Evolutionary conservation across 2,113 vertebrate species (phyloP).

Genomic region (Syngnathoides biaculeatus): DNA sequence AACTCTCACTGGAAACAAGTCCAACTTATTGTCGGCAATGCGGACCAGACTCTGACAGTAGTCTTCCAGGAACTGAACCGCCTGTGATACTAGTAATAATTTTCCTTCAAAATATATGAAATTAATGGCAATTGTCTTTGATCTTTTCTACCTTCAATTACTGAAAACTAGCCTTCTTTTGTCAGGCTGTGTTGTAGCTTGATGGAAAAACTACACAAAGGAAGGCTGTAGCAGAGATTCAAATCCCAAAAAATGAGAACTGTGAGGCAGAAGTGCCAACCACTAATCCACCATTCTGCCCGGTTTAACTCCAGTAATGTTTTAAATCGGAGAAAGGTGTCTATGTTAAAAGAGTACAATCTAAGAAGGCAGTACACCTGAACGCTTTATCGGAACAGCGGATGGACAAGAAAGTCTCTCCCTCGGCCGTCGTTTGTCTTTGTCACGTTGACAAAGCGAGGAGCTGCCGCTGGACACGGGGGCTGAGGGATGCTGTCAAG

Average conservation of each 20-base stretch:
- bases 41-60: too few species aligned
- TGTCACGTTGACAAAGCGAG: slow-evolving; percentile 4
- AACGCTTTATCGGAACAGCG: slow-evolving; percentile 1
- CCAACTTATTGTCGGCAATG: too few species aligned
- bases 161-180: too few species aligned
- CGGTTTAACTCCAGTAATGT: background rate
- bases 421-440: slow-evolving; percentile 6
- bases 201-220: background rate
- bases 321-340: background rate
- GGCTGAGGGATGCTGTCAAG: background rate
- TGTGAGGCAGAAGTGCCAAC: background rate
- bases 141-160: too few species aligned
- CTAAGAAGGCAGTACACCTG: background rate
- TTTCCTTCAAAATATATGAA: too few species aligned
- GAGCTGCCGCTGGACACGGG: background rate
- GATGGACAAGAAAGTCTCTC: slow-evolving; percentile 4
- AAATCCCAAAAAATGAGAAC: background rate
- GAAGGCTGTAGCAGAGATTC: background rate
- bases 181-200: too few species aligned
- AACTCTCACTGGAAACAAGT: too few species aligned
- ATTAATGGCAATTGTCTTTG: too few species aligned
- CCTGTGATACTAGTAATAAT: too few species aligned
- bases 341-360: background rate
- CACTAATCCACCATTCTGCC: background rate
- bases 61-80: too few species aligned